Evolutionary conservation across 2,888 invertebrate species (phyloP).

Genomic region (Hetaerina titia): DNA sequence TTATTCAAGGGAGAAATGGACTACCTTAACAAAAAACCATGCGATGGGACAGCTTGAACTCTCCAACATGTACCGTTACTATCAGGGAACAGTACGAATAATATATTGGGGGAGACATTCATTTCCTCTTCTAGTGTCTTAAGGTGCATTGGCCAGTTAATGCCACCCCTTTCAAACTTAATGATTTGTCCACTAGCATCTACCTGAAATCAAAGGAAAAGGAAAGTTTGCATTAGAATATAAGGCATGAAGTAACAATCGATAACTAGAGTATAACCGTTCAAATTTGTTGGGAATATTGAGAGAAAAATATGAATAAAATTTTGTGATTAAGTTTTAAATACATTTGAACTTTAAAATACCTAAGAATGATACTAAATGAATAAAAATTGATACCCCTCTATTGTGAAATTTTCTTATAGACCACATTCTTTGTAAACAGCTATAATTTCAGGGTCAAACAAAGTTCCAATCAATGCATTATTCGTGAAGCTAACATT

Average conservation of each 20-base stretch:
- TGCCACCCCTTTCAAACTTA: conserved; percentile 78
- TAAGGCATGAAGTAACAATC: neutral
- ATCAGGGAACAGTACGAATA: conserved; percentile 87
- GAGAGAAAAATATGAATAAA: no score
- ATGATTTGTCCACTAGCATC: conserved; percentile 91
- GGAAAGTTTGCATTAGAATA: conserved; percentile 27
- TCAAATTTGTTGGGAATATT: no score
- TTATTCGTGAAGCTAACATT: no score
- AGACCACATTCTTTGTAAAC: no score
- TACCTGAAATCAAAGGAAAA: conserved; percentile 76
- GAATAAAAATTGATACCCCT: no score
- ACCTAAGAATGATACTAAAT: no score
- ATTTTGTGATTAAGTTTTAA: no score
- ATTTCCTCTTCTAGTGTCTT: conserved; percentile 88
- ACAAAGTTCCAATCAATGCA: no score
- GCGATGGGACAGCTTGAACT: conserved; percentile 90
- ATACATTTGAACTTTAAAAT: neutral
- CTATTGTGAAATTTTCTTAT: no score
- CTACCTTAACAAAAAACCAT: conserved; percentile 71
- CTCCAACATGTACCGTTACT: conserved; percentile 84
- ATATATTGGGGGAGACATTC: conserved; percentile 82
- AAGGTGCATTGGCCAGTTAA: conserved; percentile 95
- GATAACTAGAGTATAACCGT: no score
- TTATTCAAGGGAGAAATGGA: no score
- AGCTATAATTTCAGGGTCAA: no score